Base-by-base conservation (phyloP, 2,797 vertebrate species). In the Sphenodon punctatus region DNA sequence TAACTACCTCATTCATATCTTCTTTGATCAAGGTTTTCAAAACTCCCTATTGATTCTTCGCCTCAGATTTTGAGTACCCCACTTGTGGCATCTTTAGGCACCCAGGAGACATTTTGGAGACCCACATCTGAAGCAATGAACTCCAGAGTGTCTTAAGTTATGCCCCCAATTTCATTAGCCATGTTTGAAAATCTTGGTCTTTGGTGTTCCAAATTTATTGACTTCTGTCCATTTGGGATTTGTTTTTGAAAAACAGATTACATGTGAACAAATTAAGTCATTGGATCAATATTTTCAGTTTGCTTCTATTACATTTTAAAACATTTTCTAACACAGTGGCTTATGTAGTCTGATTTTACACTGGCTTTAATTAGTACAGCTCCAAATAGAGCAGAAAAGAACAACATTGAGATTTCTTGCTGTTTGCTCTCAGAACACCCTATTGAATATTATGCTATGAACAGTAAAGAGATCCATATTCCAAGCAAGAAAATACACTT, bases 261-360 rank as follows among this genome's bases (percentile, higher is more conserved):
- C 46, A 45, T 46, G 32, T 12, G 34, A 56, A 56, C 11, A 22
- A 56, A 17, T 20, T 32, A 56, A 19, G 39, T 59, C 6, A 36
- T 9, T 55, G 10, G 16, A 10, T 30, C 83, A 70, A 20, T 22
- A 59, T 15, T 74, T 74, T 71, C 68, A 82, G 51, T 27, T 27
- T 39, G 66, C 74, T 86, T 89, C 78, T 69, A 46, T 36, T 75
- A n/a, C 7, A 64, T 65, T 64, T 78, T 78, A 39, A 48, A n/a
- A 61, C 14, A 15, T 83, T 89, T 88, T 71, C 30, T 73, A 63
- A 16, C 25, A 75, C 58, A 85, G n/a, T 48, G 63, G 17, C 38
- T 83, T 68, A 49, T 77, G 83, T 79, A 83, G 38, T 75, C 83
- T 85, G 51, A 70, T 81, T 86, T 83, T 76, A 77, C 30, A 79